phyloP scores from a whole-genome alignment of 1,140 invertebrate genomes.

The Nautilus pompilius region DNA sequence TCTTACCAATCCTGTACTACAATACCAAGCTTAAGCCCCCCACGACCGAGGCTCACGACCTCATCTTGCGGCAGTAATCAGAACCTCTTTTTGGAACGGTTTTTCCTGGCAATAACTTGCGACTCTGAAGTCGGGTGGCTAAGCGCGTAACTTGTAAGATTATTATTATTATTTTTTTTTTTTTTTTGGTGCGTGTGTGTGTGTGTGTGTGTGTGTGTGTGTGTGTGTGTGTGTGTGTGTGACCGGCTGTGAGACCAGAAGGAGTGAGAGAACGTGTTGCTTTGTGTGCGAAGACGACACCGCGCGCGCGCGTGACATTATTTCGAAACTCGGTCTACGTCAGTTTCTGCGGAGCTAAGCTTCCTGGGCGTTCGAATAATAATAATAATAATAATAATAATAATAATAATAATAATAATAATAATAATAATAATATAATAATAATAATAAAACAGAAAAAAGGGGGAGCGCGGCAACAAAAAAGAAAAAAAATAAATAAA shows the following conservation, averaged over 20 bases:
- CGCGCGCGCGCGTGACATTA: no score
- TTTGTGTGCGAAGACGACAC: no score
- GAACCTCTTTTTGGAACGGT: neutral
- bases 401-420: no score
- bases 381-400: no score
- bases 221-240: neutral
- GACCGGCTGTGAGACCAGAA: neutral
- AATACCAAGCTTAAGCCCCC: slow-evolving; percentile 88
- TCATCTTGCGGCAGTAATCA: neutral
- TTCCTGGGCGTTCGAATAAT: no score
- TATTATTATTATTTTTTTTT: neutral
- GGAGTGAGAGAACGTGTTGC: no score
- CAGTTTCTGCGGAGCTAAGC: no score
- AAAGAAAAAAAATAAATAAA: no score
- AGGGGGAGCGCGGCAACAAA: no score
- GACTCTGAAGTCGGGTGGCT: neutral
- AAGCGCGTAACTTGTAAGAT: neutral
- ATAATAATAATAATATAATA: no score
- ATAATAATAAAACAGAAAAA: no score
- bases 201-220: neutral
- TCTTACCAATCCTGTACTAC: slow-evolving; percentile 78
- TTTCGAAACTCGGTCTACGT: no score
- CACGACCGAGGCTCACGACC: neutral
- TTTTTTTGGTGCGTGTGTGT: neutral
- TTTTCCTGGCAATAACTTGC: neutral